A percentile compares a stretch with the other conserved stretches of the same genome.
These are phyloP conservation scores for Andrena marginata DNA, from an alignment of 2,888 invertebrate genomes.

Conservation along the genomic window DNA sequence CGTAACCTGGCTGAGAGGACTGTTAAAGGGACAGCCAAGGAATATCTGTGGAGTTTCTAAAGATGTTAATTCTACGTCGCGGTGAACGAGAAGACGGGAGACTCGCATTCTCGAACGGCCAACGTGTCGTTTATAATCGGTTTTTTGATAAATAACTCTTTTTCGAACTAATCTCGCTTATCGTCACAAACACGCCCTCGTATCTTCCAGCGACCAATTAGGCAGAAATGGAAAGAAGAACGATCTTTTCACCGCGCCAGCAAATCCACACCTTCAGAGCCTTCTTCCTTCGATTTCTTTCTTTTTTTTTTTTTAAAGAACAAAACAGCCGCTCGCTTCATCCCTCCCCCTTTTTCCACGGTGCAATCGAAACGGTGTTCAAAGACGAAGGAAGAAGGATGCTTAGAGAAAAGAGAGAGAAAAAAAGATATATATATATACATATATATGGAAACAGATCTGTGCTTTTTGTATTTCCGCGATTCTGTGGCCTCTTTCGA, in stretches of 20 bases:
- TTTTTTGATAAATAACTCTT: conserved; percentile 78
- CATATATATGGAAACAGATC: conserved; percentile 63
- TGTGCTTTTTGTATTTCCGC: conserved; percentile 73
- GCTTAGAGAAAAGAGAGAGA: conserved; percentile 34
- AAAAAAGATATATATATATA: not conserved
- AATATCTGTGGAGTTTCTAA: conserved; percentile 46
- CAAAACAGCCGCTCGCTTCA: not conserved
- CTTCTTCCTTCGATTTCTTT: conserved; percentile 65
- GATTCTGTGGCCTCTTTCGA: conserved; percentile 57
- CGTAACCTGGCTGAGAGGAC: conserved; percentile 44
- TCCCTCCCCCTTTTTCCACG: not conserved
- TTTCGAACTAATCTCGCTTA: conserved; percentile 75
- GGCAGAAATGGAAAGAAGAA: conserved; percentile 32
- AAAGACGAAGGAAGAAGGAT: conserved; percentile 59
- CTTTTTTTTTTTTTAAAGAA: not conserved
- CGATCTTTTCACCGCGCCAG: conserved; percentile 45
- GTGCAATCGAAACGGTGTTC: conserved; percentile 11
- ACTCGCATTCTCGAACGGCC: conserved; percentile 62
- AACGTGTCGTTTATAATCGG: conserved; percentile 78
- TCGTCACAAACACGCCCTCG: conserved; percentile 65
- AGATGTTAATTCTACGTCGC: conserved; percentile 46
- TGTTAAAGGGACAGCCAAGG: conserved; percentile 35
- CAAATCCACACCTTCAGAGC: conserved; percentile 26
- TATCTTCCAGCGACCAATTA: conserved; percentile 73
- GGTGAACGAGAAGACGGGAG: conserved; percentile 30